Base-by-base conservation (phyloP, 2,888 invertebrate genomes). In the Apamea epomidion region DNA sequence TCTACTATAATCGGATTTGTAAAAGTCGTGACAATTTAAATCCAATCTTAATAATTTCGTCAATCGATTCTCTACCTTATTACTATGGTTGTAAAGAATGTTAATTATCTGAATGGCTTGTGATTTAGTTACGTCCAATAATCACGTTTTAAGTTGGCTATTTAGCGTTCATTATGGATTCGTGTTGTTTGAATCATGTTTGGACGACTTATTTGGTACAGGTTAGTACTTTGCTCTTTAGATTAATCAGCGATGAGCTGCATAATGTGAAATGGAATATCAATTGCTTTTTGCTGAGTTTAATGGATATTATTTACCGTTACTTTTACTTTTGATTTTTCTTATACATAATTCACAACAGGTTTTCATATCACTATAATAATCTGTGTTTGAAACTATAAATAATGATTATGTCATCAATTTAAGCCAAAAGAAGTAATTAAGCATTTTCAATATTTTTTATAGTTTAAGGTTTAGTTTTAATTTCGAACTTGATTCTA, bases 1-100 rank as follows among this genome's bases (percentile, higher is more conserved):
- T 89, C 86, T 81, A 84, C 81, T 84, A 86, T 91, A 92, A 92
- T 93, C 91, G 89, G 87, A 92, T 91, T 90, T 84, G 84, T 84
- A 82, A 89, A 89, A 84, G 79, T 83, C 73, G 75, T 87, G 79
- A 84, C 84, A 80, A 77, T 78, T 85, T 70, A 84, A 89, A 85
- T 78, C 74, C 81, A 84, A 84, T 86, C 60, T 84, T 64, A 77
- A 78, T 82, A 29, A 76, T 70, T 69, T 67, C n/a, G 62, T 58
- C 78, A 76, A 71, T 71, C 70, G 51, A 87, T 84, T 80, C 58
- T 84, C 45, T 69, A 74, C 85, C 75, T 80, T 87, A 80, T 73
- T 51, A 16, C 67, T 64, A 58, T 62, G 29, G 42, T 3, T 7
- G 48, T 78, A 80, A 80, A 79, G 74, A 68, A 77, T 77, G 64